phyloP scores from a whole-genome alignment of 2,888 invertebrate species.

The Trisateles emortualis region DNA sequence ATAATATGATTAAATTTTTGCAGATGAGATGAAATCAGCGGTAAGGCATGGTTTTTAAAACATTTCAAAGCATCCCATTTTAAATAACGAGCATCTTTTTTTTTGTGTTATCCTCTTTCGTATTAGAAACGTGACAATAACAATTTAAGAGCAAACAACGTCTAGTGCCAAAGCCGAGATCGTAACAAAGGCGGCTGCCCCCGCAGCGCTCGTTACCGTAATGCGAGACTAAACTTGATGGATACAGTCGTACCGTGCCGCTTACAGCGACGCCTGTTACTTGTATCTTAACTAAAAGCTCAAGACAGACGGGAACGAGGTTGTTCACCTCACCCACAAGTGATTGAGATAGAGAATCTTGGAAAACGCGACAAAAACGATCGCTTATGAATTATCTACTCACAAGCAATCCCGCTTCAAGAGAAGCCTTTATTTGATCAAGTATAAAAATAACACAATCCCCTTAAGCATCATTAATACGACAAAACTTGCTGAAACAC shows the following conservation, averaged over 20 bases:
- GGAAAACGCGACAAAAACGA: constrained; percentile 21
- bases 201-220: constrained; percentile 62
- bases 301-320: constrained; percentile 39
- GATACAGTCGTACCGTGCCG: constrained; percentile 54
- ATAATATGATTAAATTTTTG: no score
- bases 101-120: background rate
- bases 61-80: background rate
- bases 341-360: constrained; percentile 39
- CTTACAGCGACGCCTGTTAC: constrained; percentile 53
- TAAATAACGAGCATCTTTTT: background rate
- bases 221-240: constrained; percentile 69
- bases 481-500: constrained; percentile 22
- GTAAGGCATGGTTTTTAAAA: background rate
- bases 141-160: constrained; percentile 41
- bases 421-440: constrained; percentile 10
- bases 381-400: constrained; percentile 29
- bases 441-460: constrained; percentile 7
- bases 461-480: constrained; percentile 14
- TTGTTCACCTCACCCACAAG: constrained; percentile 35
- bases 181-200: constrained; percentile 36
- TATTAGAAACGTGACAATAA: constrained; percentile 33
- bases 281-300: constrained; percentile 59
- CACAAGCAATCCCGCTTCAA: constrained; percentile 11
- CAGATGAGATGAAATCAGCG: no score
- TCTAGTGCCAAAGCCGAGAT: constrained; percentile 37